phyloP scores from a whole-genome alignment of 2,888 invertebrate species.

The Biston stratarius region DNA sequence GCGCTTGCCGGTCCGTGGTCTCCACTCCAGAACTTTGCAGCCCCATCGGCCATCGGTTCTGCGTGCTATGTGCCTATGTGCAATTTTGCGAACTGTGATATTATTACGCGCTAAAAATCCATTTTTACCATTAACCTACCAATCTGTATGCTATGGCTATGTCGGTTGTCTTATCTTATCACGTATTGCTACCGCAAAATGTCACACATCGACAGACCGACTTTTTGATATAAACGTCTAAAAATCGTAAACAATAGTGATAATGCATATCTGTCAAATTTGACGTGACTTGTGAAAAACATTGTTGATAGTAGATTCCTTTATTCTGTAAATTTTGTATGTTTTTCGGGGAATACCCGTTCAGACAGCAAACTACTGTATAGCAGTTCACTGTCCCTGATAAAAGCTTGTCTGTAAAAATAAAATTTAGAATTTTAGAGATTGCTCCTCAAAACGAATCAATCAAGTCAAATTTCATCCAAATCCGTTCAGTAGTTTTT shows the following conservation, averaged over 20 bases:
- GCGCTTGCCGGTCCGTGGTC: too few relatives aligned
- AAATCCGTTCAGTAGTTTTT: too few relatives aligned
- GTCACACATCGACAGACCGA: constrained; percentile 15
- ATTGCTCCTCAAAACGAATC: too few relatives aligned
- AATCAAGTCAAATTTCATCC: too few relatives aligned
- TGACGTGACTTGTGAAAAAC: constrained; percentile 23
- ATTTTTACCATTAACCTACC: constrained; percentile 6
- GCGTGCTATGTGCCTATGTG: too few relatives aligned
- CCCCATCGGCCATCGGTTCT: too few relatives aligned
- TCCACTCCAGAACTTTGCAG: too few relatives aligned
- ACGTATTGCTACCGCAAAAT: constrained; percentile 20
- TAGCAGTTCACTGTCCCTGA: too few relatives aligned
- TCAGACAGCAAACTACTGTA: too few relatives aligned
- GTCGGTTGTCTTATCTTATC: constrained; percentile 29
- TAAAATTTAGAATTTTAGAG: too few relatives aligned
- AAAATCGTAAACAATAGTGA: constrained; percentile 19
- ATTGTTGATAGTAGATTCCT: constrained; percentile 14
- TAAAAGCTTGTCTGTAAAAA: too few relatives aligned
- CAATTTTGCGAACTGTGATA: background rate
- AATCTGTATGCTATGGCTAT: background rate
- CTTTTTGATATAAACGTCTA: background rate
- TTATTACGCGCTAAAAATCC: constrained; percentile 12
- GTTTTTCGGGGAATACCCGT: too few relatives aligned
- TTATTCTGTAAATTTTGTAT: background rate
- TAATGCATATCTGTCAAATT: constrained; percentile 14